Evolutionary conservation across 2,113 vertebrate genomes (phyloP).

Genomic region (Oxyura jamaicensis): DNA sequence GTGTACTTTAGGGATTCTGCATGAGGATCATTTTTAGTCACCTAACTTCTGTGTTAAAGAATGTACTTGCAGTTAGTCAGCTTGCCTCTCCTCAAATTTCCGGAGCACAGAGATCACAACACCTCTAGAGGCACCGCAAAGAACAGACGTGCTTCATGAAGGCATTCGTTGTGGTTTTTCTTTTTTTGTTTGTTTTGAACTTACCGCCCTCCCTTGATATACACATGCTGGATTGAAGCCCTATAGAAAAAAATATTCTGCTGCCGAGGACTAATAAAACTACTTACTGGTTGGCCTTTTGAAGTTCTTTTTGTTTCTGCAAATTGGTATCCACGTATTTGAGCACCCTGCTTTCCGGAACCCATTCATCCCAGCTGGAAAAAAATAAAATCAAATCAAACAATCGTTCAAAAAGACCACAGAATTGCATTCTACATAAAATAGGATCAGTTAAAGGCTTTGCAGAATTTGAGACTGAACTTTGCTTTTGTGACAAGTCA

Average conservation of each 20-base stretch:
- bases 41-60: neutral
- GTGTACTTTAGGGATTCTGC: neutral
- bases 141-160: neutral
- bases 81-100: neutral
- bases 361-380: slow-evolving; percentile 99
- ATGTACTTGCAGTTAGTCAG: neutral
- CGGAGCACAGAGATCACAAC: neutral
- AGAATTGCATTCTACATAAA: neutral
- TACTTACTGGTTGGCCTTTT: slow-evolving; percentile 98
- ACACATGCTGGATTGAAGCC: neutral
- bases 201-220: neutral
- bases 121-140: neutral
- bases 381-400: neutral
- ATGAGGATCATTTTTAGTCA: neutral
- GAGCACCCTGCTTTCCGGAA: slow-evolving; percentile 99
- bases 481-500: neutral
- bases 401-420: neutral
- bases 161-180: neutral
- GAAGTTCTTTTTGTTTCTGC: slow-evolving; percentile 99
- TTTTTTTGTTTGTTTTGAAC: no score
- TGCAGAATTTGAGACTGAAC: neutral
- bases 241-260: neutral
- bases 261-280: neutral
- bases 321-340: slow-evolving; percentile 99
- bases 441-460: neutral